Base-by-base conservation (phyloP, 1,140 invertebrate species). In the Micrasema longulum region DNA sequence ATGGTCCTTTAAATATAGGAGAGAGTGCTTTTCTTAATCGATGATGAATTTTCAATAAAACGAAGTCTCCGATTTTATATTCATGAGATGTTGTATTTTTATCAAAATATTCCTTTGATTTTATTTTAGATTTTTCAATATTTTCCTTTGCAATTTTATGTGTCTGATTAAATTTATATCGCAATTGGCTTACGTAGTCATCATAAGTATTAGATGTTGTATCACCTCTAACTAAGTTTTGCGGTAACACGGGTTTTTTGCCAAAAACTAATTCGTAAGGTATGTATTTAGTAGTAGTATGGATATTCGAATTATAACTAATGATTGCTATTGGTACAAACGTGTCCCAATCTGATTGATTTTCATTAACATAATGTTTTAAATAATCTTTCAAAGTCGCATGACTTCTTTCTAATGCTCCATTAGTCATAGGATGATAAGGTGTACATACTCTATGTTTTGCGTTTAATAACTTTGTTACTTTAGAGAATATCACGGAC, bases 251-350 rank as follows among this genome's bases (percentile, higher is more conserved):
- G 3, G 81, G 70, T 65, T 81, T 78, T 47, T 72, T 18, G 16
- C 83, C 81, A 67, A 80, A 83, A 7, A 86, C 7, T 16, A 86
- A 35, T 76, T 82, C 80, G 65, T 80, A 84, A 1, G 85, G 83
- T 1, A 79, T 79, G 18, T 67, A 82, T 10, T 78, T 75, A 0
- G 81, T 86, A 0, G 77, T 64, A 60, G 78, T 53, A 60, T 87
- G 65, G 11, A 47, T 43, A 9, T 43, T 68, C 6, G 65, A 53
- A 55, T 79, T 82, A 62, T 81, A 82, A 18, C 66, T 71, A 38
- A 80, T 82, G 64, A 77, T 78, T 0, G 77, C 77, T 45, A 77
- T 79, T 18, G 68, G 14, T 43, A 81, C 18, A 69, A 57, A 81
- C 62, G 79, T 26, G 38, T 81, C 78, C 78, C 80, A 83, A 63